These are phyloP conservation scores for Chlamydotis undulata DNA, from an alignment of 2,113 vertebrate genomes.

Conservation along the genomic window DNA sequence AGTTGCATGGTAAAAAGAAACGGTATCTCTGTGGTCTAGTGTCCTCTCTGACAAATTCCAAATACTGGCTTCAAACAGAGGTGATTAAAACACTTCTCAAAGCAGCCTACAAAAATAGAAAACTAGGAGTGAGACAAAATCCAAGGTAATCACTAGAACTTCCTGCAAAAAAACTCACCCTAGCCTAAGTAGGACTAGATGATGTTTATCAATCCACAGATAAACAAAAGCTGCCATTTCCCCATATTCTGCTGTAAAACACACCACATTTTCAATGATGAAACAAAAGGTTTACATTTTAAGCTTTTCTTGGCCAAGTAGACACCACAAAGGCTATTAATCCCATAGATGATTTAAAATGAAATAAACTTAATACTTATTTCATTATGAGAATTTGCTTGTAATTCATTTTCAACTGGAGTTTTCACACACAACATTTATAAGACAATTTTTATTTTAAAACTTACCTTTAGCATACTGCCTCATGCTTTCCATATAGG, in stretches of 20 bases:
- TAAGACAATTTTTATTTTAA: background rate
- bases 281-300: background rate
- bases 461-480: constrained; percentile 93
- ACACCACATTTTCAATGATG: background rate
- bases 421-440: background rate
- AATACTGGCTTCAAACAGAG: background rate
- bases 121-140: background rate
- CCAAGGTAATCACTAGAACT: background rate
- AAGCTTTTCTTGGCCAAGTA: background rate
- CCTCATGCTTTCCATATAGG: constrained; percentile 99
- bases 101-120: background rate
- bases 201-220: background rate
- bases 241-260: background rate
- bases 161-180: background rate
- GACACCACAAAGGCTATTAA: background rate
- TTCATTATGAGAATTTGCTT: background rate
- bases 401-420: background rate
- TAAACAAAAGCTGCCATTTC: background rate
- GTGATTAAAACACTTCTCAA: background rate
- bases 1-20: background rate
- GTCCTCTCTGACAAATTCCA: background rate
- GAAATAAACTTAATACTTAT: background rate
- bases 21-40: accelerated
- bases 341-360: background rate
- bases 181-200: background rate